Conservation (phyloP, 2,797 vertebrate species). For the Oreochromis grahami region DNA sequence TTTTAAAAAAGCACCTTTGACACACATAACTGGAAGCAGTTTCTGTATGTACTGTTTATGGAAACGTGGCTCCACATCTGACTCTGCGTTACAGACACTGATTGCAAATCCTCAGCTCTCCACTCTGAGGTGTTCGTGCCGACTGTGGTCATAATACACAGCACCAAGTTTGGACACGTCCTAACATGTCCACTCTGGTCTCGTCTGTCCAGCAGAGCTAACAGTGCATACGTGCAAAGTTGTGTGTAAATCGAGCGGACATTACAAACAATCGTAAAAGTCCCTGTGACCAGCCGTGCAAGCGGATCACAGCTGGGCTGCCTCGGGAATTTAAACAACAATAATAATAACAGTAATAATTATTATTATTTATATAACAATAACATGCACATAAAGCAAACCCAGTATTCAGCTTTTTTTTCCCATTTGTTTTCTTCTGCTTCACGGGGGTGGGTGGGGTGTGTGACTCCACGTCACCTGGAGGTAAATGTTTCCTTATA, state of each 20-base stretch:
- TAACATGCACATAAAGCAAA: neutral
- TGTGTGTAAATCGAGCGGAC: neutral
- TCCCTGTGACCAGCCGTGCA: neutral
- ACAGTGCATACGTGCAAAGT: accelerated
- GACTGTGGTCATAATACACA: neutral
- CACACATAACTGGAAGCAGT: neutral
- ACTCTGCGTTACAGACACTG: neutral
- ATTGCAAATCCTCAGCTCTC: neutral
- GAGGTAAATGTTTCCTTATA: neutral
- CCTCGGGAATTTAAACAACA: neutral
- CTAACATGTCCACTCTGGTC: neutral
- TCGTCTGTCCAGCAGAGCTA: neutral
- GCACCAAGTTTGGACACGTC: neutral
- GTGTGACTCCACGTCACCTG: neutral
- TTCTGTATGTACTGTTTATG: neutral
- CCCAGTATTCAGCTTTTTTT: neutral
- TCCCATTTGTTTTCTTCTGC: too few relatives aligned
- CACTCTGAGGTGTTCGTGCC: neutral
- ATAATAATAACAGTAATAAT: too few relatives aligned
- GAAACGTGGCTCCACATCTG: too few relatives aligned
- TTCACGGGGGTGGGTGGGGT: neutral
- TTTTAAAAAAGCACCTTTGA: neutral
- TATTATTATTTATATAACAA: neutral
- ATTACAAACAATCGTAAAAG: neutral
- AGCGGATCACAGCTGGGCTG: neutral